These are phyloP conservation scores for Anguilla rostrata DNA, from an alignment of 2,113 vertebrate species.

Conservation along the genomic window DNA sequence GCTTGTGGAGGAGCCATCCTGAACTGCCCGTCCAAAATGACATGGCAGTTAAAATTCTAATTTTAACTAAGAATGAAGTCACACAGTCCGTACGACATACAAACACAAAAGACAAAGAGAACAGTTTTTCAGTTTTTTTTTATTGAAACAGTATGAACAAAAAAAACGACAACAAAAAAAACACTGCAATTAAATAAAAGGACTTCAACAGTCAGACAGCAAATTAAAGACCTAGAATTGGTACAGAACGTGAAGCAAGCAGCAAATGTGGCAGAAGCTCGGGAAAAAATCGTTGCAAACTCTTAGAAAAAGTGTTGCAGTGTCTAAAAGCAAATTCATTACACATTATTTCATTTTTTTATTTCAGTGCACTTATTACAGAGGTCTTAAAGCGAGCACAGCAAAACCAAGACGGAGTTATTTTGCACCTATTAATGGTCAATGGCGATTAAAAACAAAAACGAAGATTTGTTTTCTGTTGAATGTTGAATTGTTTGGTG, in stretches of 20 bases:
- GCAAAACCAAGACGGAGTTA: constrained; percentile 51
- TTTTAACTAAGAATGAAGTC: neutral
- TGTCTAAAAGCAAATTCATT: constrained; percentile 63
- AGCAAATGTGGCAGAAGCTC: constrained; percentile 40
- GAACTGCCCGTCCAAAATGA: neutral
- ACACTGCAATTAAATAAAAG: constrained; percentile 71
- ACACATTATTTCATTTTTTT: constrained; percentile 53
- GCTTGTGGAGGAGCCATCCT: neutral
- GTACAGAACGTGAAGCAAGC: constrained; percentile 48
- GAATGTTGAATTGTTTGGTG: constrained; percentile 49
- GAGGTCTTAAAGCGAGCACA: constrained; percentile 55
- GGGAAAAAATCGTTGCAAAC: constrained; percentile 57
- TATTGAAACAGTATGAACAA: constrained; percentile 68
- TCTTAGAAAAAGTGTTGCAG: constrained; percentile 50
- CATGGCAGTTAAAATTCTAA: neutral
- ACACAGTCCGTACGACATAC: neutral
- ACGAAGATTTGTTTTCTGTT: constrained; percentile 32
- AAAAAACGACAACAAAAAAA: constrained; percentile 38
- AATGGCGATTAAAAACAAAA: constrained; percentile 39
- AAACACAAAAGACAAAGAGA: neutral
- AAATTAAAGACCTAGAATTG: constrained; percentile 56
- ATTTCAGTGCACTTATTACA: constrained; percentile 66
- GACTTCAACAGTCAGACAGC: constrained; percentile 51
- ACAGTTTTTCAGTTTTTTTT: constrained; percentile 51
- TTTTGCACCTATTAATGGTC: constrained; percentile 55